These are phyloP conservation scores for Ceratitis capitata DNA, from an alignment of 1,140 invertebrate species.

Conservation along the genomic window DNA sequence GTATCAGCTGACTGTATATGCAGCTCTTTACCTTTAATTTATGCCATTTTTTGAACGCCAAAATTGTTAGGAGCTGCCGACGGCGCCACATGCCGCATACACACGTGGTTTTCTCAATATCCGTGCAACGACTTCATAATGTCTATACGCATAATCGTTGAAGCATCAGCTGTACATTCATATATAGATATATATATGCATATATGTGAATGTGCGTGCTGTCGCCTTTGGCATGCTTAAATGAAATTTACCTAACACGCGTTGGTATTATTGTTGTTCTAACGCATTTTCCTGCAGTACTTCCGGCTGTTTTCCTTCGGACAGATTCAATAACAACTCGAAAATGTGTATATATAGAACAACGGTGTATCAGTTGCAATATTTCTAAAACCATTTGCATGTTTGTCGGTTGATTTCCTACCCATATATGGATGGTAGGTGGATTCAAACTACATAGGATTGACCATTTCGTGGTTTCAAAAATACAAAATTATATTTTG, in stretches of 20 bases:
- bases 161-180: neutral
- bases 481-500: no score
- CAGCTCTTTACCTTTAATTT: neutral
- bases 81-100: no score
- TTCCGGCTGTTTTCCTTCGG: neutral
- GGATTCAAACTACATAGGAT: no score
- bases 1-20: neutral
- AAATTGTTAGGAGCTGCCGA: no score
- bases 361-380: neutral
- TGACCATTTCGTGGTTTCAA: no score
- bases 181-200: no score
- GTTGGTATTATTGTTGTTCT: neutral
- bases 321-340: neutral
- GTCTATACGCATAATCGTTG: neutral
- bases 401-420: neutral
- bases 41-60: neutral
- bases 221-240: neutral
- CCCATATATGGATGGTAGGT: no score
- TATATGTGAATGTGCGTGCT: neutral
- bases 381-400: neutral
- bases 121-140: no score
- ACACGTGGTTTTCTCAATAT: no score
- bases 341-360: neutral
- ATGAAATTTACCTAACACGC: neutral
- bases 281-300: neutral